These are phyloP conservation scores for Phrynocephalus forsythii DNA, from an alignment of 2,797 vertebrate genomes.

Conservation along the genomic window DNA sequence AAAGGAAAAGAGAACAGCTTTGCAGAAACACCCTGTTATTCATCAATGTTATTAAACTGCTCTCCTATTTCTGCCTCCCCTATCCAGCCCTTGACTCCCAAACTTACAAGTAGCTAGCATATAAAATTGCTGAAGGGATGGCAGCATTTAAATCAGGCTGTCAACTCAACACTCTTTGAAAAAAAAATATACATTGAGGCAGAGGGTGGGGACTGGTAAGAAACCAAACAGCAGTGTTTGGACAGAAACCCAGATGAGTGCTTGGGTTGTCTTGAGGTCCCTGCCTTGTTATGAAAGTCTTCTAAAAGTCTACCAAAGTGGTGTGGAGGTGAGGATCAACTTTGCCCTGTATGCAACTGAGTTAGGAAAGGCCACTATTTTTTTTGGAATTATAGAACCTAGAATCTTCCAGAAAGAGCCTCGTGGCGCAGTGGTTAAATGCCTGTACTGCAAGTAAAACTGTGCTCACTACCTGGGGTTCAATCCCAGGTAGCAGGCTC, in stretches of 20 bases:
- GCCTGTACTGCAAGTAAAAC: no score
- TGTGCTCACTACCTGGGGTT: no score
- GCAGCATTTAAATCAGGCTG: constrained; percentile 16
- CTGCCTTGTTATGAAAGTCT: not conserved
- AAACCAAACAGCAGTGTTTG: not conserved
- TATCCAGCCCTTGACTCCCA: not conserved
- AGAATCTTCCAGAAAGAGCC: not conserved
- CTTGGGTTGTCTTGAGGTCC: no score
- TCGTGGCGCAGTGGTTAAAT: no score
- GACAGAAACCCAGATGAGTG: not conserved
- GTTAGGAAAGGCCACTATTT: no score
- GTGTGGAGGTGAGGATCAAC: no score
- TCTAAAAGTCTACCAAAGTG: no score
- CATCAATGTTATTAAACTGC: constrained; percentile 30
- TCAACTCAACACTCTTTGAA: not conserved
- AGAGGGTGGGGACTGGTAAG: no score
- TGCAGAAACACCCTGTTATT: constrained; percentile 6
- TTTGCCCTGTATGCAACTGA: not conserved
- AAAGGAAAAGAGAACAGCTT: constrained; percentile 10
- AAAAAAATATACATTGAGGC: not conserved
- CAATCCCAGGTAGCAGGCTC: no score
- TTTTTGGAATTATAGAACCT: no score
- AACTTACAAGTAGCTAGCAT: constrained; percentile 12
- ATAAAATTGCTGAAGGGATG: constrained; percentile 4
- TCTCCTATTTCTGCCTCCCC: not conserved